These are phyloP conservation scores for Torymus texanus DNA, from an alignment of 2,888 invertebrate genomes.

Conservation along the genomic window DNA sequence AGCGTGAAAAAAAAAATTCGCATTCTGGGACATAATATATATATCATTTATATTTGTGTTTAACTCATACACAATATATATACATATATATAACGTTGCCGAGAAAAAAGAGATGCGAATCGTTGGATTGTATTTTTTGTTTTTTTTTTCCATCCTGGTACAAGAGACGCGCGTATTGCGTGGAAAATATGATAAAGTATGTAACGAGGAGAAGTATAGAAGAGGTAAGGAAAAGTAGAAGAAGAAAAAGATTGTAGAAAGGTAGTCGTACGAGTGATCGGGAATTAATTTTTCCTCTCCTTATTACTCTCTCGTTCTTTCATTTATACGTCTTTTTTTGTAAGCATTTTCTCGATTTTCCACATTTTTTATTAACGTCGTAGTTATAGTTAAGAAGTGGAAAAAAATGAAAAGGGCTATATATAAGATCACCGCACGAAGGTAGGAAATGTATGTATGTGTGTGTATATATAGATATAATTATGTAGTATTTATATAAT, in stretches of 20 bases:
- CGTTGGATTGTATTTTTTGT: no score
- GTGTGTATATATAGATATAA: not conserved
- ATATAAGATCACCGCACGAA: not conserved
- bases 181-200: not conserved
- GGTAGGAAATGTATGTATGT: not conserved
- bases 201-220: not conserved
- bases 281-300: no score
- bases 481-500: not conserved
- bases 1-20: not conserved
- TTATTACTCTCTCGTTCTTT: no score
- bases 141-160: not conserved
- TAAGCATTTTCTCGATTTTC: no score
- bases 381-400: not conserved
- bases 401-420: not conserved
- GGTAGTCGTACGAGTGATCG: not conserved
- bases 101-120: no score
- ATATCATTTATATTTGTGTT: not conserved
- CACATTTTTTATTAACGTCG: no score
- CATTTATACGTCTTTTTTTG: no score
- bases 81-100: no score
- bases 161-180: conserved; percentile 16
- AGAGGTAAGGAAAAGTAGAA: not conserved
- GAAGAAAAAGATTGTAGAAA: not conserved
- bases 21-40: not conserved
- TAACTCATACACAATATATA: no score